phyloP scores from a whole-genome alignment of 2,888 invertebrate species.

The Drosophila peninsularis region DNA sequence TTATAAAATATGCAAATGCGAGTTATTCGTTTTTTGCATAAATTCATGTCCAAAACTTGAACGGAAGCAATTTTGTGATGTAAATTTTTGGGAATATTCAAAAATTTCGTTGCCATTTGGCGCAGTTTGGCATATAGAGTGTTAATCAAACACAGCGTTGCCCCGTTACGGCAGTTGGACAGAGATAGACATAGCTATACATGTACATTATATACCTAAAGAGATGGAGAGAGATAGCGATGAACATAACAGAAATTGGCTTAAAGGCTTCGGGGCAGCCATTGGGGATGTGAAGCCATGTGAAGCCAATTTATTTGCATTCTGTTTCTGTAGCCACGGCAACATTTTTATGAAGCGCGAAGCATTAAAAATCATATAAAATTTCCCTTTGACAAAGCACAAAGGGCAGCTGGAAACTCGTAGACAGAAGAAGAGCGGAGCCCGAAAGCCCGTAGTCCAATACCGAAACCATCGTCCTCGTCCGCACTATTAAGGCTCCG shows the following conservation, averaged over 20 bases:
- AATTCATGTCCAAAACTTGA: slow-evolving; percentile 39
- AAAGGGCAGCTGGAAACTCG: slow-evolving; percentile 43
- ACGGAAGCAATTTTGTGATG: slow-evolving; percentile 61
- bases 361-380: slow-evolving; percentile 75
- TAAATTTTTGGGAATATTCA: slow-evolving; percentile 49
- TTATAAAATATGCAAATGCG: slow-evolving; percentile 47
- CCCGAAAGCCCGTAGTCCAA: slow-evolving; percentile 9
- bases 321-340: slow-evolving; percentile 47
- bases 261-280: slow-evolving; percentile 61
- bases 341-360: slow-evolving; percentile 76
- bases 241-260: slow-evolving; percentile 61
- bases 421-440: background rate
- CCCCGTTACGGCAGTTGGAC: background rate
- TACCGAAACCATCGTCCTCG: slow-evolving; percentile 33
- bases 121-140: slow-evolving; percentile 24
- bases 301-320: slow-evolving; percentile 65
- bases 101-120: slow-evolving; percentile 33
- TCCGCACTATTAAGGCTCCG: slow-evolving; percentile 65
- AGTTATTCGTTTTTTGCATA: slow-evolving; percentile 35
- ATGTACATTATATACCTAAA: background rate
- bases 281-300: slow-evolving; percentile 52
- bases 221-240: slow-evolving; percentile 7
- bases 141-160: slow-evolving; percentile 59
- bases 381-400: slow-evolving; percentile 67
- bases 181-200: background rate